phyloP scores from a whole-genome alignment of 2,113 vertebrate genomes.

The Tragelaphus buxtoni region DNA sequence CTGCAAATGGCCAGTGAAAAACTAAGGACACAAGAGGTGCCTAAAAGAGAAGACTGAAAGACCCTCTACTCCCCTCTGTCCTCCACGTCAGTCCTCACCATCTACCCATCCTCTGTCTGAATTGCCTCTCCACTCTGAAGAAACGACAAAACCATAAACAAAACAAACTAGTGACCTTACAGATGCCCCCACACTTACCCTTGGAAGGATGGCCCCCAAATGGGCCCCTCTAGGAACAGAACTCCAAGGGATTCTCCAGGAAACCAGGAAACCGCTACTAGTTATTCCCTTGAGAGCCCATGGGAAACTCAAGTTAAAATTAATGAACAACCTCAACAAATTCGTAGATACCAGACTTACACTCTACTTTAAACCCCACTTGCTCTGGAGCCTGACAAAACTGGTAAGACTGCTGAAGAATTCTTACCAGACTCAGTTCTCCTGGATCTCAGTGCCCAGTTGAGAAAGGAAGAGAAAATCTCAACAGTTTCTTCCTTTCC shows the following conservation, averaged over 20 bases:
- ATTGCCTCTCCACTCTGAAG: background rate
- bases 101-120: background rate
- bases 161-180: background rate
- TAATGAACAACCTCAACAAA: background rate
- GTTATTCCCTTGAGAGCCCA: background rate
- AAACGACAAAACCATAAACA: background rate
- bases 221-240: background rate
- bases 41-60: background rate
- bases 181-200: too few species aligned
- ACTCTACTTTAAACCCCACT: background rate
- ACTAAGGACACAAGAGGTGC: background rate
- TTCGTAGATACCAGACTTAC: background rate
- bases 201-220: background rate
- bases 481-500: background rate
- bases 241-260: background rate
- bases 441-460: background rate
- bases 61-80: background rate
- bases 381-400: background rate
- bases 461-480: background rate
- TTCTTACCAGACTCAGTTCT: background rate
- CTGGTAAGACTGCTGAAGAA: background rate
- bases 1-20: background rate
- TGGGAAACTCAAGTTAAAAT: background rate
- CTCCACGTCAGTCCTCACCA: background rate
- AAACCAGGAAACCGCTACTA: background rate